These are phyloP conservation scores for Sycophaga agraensis DNA, from an alignment of 1,140 invertebrate genomes.

Conservation along the genomic window DNA sequence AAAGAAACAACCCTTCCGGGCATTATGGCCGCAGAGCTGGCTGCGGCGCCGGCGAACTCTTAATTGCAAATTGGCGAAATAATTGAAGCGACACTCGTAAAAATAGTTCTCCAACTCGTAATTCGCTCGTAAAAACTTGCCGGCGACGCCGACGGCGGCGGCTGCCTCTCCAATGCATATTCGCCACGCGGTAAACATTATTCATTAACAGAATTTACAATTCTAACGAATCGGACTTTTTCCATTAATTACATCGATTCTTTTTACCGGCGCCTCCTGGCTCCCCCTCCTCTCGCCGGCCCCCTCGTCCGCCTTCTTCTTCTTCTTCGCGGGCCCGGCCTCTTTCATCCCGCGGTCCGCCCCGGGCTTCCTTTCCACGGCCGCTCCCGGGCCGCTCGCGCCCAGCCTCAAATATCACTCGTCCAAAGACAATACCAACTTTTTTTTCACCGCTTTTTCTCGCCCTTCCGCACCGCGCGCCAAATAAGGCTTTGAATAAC, in stretches of 20 bases:
- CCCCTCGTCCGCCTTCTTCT: background rate
- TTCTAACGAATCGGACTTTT: slow-evolving; percentile 30
- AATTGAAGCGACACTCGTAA: slow-evolving; percentile 54
- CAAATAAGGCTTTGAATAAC: too few relatives aligned
- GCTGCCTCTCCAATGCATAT: slow-evolving; percentile 30
- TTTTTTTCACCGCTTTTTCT: too few relatives aligned
- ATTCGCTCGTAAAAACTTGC: slow-evolving; percentile 49
- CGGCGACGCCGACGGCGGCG: slow-evolving; percentile 39
- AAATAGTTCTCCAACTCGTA: slow-evolving; percentile 53
- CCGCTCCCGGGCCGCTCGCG: too few relatives aligned
- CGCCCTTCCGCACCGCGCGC: too few relatives aligned
- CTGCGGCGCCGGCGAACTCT: slow-evolving; percentile 36
- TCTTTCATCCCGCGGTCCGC: too few relatives aligned
- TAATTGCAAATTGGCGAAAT: slow-evolving; percentile 57
- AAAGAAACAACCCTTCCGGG: slow-evolving; percentile 30
- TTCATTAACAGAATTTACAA: slow-evolving; percentile 32
- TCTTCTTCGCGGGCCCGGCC: background rate
- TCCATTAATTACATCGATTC: slow-evolving; percentile 32
- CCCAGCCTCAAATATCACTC: too few relatives aligned
- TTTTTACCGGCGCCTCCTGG: slow-evolving; percentile 9
- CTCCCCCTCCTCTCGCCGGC: background rate
- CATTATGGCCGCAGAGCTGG: slow-evolving; percentile 25
- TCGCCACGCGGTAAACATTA: slow-evolving; percentile 28
- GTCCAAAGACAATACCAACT: too few relatives aligned
- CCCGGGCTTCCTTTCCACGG: too few relatives aligned